Conservation (phyloP, 1,140 invertebrate species). For the Schmidtea mediterranea region DNA sequence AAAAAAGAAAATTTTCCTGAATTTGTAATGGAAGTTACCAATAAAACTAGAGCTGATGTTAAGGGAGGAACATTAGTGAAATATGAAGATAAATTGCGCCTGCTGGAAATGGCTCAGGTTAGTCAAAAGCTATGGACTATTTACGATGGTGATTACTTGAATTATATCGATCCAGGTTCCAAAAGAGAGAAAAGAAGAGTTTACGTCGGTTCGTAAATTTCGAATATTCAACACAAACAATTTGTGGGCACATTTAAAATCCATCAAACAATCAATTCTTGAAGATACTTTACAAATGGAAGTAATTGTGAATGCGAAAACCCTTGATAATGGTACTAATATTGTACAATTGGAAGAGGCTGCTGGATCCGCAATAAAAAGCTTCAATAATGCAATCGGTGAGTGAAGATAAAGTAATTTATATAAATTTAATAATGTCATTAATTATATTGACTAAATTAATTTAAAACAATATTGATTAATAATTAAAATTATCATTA, state of each 20-base stretch:
- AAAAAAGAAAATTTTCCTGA: too few relatives aligned
- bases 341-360: constrained; percentile 92
- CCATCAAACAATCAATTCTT: constrained; percentile 54
- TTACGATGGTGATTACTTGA: too few relatives aligned
- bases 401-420: constrained; percentile 13
- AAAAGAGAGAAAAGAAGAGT: constrained; percentile 2
- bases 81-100: constrained; percentile 68
- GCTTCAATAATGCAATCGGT: constrained; percentile 60
- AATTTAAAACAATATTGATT: too few relatives aligned
- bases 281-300: constrained; percentile 64
- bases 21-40: constrained; percentile 98
- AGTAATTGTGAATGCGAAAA: constrained; percentile 86
- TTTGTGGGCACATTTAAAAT: constrained; percentile 70
- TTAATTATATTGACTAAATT: too few relatives aligned
- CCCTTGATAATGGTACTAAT: constrained; percentile 58
- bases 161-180: constrained; percentile 6
- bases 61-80: constrained; percentile 95
- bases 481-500: too few relatives aligned
- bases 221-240: constrained; percentile 97
- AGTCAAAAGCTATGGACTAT: too few relatives aligned
- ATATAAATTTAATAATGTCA: too few relatives aligned
- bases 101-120: constrained; percentile 97
- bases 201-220: constrained; percentile 9
- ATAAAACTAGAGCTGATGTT: constrained; percentile 92
- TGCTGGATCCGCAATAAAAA: constrained; percentile 91